Base-by-base conservation (phyloP, 2,888 invertebrate genomes). In the Ceraclea dissimilis region DNA sequence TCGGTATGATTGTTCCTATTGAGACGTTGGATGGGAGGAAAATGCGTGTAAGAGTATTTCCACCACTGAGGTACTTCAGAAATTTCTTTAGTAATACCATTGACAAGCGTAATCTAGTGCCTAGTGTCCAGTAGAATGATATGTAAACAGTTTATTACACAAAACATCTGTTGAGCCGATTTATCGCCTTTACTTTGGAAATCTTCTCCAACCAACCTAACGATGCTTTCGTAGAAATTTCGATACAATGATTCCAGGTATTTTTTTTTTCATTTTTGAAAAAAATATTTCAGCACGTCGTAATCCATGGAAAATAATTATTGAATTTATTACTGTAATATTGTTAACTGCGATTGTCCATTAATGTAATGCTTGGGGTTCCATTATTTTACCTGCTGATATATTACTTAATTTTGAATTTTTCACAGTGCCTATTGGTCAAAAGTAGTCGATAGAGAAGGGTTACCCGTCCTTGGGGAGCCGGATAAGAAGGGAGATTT, bases 401-500 rank as follows among this genome's bases (percentile, higher is more conserved):
- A 13, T 39, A 39, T 39, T 39, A 8, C 5, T 39, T 39, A 39
- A n/a, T 39, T 8, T n/a, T 39, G 39, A 13, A 26, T 26, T 26
- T 39, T 39, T 67, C 71, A 60, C 61, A 73, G 79, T 20, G 86
- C 87, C 0, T 79, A 78, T 1, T 90, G 84, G 64, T 79, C 79
- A 60, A 90, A 88, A 69, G 66, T 83, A 0, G 75, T 91, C 1
- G 77, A 79, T 52, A 81, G 80, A 6, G 90, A 91, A 71, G 91
- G 91, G 1, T 74, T 91, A 64, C 90, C 90, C 0, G 68, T 84
- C 54, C 76, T 82, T 2, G 80, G 81, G 54, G 76, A 81, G 64
- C 73, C 78, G 47, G 79, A 79, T 51, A 78, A 79, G 39, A 83
- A 79, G 63, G 90, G 91, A 10, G 80, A 87, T 66, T 70, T 91